These are phyloP conservation scores for Hypocryptadius cinnamomeus DNA, from an alignment of 2,113 vertebrate genomes.

Conservation along the genomic window DNA sequence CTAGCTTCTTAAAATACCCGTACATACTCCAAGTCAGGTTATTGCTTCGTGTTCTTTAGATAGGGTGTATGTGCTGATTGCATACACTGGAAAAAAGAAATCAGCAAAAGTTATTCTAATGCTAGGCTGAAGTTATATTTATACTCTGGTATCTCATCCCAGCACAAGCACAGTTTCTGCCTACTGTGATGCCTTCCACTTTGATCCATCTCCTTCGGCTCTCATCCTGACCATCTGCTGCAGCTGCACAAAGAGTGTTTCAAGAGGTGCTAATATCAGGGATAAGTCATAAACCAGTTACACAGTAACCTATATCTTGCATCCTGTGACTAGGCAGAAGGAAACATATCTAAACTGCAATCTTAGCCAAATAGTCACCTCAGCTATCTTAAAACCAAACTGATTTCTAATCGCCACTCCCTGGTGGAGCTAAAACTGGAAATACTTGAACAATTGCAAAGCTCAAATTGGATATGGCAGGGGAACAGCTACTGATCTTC, in stretches of 20 bases:
- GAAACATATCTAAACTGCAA: neutral
- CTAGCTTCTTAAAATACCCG: neutral
- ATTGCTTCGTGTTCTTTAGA: neutral
- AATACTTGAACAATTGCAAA: neutral
- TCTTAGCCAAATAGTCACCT: neutral
- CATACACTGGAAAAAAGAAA: neutral
- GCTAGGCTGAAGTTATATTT: neutral
- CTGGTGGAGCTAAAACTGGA: neutral
- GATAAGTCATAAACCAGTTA: neutral
- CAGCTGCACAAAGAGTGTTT: neutral
- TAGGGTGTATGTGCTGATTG: neutral
- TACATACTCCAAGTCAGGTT: neutral
- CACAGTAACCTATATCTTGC: conserved; percentile 14
- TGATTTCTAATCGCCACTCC: neutral
- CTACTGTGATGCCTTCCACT: neutral
- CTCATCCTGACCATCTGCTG: conserved; percentile 19
- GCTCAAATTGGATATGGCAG: neutral
- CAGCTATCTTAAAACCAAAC: neutral
- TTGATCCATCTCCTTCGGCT: neutral
- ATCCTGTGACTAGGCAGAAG: neutral
- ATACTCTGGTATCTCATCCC: neutral
- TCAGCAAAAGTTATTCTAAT: neutral
- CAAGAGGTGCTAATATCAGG: neutral
- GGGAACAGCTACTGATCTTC: neutral
- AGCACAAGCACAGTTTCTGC: neutral